A percentile compares a stretch with the other conserved stretches of the same genome.
These are phyloP conservation scores for Muntiacus muntjak DNA, from an alignment of 2,113 vertebrate species.

Conservation along the genomic window DNA sequence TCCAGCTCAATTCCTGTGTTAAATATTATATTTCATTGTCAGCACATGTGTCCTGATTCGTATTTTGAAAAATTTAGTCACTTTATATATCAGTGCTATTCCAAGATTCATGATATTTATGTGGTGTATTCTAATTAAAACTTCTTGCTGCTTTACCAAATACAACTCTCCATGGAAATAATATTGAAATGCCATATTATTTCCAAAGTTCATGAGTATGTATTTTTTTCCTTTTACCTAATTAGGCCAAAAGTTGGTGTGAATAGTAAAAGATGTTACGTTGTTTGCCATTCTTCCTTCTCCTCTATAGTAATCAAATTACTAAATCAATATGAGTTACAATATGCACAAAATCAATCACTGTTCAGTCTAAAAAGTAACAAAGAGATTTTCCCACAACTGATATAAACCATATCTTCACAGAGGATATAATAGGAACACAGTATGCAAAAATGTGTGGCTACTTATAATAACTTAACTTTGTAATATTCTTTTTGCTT, in stretches of 20 bases:
- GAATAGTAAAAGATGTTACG: background rate
- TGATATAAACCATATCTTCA: background rate
- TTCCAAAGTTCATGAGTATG: background rate
- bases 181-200: background rate
- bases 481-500: background rate
- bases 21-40: constrained; percentile 9
- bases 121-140: background rate
- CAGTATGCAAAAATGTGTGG: background rate
- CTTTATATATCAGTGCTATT: background rate
- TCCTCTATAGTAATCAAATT: background rate
- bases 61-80: background rate
- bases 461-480: background rate
- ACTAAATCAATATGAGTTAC: background rate
- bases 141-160: background rate
- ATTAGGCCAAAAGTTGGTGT: background rate
- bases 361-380: background rate
- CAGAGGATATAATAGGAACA: background rate
- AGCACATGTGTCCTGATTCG: background rate
- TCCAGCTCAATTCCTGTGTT: background rate
- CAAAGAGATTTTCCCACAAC: background rate
- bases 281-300: background rate
- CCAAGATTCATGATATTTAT: background rate
- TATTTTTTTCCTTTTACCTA: background rate
- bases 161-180: background rate
- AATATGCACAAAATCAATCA: background rate